Evolutionary conservation across 2,888 invertebrate genomes (phyloP).

Genomic region (Syritta pipiens): DNA sequence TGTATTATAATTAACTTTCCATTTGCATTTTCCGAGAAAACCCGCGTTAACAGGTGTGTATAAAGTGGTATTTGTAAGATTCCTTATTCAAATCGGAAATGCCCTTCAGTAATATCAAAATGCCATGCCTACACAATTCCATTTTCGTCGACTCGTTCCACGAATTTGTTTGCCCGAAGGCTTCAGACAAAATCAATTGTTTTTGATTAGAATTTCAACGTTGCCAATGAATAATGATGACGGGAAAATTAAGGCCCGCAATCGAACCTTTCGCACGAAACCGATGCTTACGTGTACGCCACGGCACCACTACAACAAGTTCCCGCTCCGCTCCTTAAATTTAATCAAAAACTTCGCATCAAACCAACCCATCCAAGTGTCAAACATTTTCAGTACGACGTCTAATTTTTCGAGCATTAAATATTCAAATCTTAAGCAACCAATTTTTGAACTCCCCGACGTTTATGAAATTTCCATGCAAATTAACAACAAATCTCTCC

Average conservation of each 20-base stretch:
- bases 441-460: constrained; percentile 66
- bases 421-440: constrained; percentile 68
- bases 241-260: constrained; percentile 26
- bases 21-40: too few species aligned
- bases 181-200: constrained; percentile 37
- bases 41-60: neutral
- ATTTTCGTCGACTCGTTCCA: too few species aligned
- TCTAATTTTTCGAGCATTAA: constrained; percentile 64
- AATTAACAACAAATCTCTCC: constrained; percentile 69
- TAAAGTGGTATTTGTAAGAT: neutral
- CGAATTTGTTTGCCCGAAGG: constrained; percentile 2
- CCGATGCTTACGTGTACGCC: neutral
- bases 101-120: too few species aligned
- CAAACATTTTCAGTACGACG: constrained; percentile 63
- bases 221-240: constrained; percentile 50
- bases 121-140: too few species aligned
- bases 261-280: neutral
- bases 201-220: constrained; percentile 50
- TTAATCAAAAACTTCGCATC: constrained; percentile 60
- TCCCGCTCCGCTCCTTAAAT: constrained; percentile 32
- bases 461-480: constrained; percentile 69
- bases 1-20: too few species aligned
- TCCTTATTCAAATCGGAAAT: neutral
- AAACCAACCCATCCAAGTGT: constrained; percentile 67
- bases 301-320: neutral